A percentile compares a stretch with the other conserved stretches of the same genome.
phyloP scores from a whole-genome alignment of 1,140 invertebrate species.

The Coptotermes formosanus region DNA sequence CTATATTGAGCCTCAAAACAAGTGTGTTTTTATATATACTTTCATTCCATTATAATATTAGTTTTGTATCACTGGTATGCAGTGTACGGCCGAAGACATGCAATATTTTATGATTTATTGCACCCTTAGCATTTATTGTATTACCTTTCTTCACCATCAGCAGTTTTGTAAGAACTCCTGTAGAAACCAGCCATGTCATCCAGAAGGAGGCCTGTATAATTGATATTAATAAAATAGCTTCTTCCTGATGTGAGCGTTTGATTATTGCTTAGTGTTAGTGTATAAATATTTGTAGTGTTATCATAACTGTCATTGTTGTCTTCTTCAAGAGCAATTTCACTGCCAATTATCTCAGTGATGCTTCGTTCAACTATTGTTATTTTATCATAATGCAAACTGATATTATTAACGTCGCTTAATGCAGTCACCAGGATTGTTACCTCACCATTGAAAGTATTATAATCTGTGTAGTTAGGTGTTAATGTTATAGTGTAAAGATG shows the following conservation, averaged over 20 bases:
- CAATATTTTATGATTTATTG: not conserved
- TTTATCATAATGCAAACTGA: not conserved
- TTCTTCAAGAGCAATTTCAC: not conserved
- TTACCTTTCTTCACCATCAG: conserved; percentile 44
- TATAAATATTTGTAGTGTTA: not conserved
- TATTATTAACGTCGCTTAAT: not conserved
- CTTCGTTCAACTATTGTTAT: not conserved
- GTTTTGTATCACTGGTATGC: too few species aligned
- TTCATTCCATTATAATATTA: too few species aligned
- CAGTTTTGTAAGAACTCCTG: conserved; percentile 65
- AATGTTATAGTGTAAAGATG: not conserved
- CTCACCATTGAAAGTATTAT: not conserved
- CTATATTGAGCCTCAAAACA: too few species aligned
- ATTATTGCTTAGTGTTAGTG: not conserved
- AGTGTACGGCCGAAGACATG: too few species aligned
- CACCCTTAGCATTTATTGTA: not conserved
- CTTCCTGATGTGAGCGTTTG: conserved; percentile 34
- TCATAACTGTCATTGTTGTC: not conserved
- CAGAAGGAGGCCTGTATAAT: conserved; percentile 54
- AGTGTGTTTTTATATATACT: too few species aligned
- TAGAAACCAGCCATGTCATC: conserved; percentile 75
- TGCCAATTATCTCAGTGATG: not conserved
- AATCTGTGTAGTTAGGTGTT: not conserved
- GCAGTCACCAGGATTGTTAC: not conserved
- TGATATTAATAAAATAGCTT: conserved; percentile 50